Evolutionary conservation across 2,888 invertebrate species (phyloP).

Genomic region (Azorinus chamasolen): DNA sequence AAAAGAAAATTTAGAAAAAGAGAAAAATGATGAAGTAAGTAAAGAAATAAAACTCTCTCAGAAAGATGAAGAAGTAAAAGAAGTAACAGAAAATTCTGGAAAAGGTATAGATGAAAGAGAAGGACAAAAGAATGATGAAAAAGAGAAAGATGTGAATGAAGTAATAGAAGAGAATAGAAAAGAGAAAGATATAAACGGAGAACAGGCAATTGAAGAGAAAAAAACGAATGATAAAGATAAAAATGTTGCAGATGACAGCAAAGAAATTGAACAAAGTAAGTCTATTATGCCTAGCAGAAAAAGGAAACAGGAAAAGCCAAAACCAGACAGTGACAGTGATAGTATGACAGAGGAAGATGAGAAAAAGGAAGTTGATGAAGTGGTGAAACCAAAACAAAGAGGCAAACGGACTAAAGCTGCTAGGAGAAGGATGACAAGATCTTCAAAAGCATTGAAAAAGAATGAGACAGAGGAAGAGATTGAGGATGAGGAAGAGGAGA

Average conservation of each 20-base stretch:
- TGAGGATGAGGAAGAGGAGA: constrained; percentile 8
- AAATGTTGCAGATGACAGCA: neutral
- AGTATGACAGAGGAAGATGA: neutral
- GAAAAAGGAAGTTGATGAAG: constrained; percentile 3
- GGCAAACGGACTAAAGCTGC: neutral
- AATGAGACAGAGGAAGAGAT: neutral
- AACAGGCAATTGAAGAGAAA: neutral
- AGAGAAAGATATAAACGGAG: neutral
- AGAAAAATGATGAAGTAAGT: too few relatives aligned
- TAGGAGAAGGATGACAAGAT: too few relatives aligned
- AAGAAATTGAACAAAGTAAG: neutral
- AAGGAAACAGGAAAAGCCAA: neutral
- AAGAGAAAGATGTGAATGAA: constrained; percentile 2
- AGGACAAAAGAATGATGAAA: constrained; percentile 1
- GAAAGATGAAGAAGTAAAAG: too few relatives aligned
- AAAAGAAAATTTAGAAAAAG: too few relatives aligned
- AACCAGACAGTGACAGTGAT: neutral
- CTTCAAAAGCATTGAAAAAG: too few relatives aligned
- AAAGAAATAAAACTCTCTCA: too few relatives aligned
- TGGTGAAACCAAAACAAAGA: neutral
- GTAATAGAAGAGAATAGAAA: neutral
- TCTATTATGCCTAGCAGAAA: neutral
- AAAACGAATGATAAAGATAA: neutral
- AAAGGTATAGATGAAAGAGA: neutral
- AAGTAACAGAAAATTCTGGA: neutral